Percentiles rank a stretch among this genome's conserved stretches.
phyloP scores from a whole-genome alignment of 2,113 vertebrate genomes.

The Rallus limicola region DNA sequence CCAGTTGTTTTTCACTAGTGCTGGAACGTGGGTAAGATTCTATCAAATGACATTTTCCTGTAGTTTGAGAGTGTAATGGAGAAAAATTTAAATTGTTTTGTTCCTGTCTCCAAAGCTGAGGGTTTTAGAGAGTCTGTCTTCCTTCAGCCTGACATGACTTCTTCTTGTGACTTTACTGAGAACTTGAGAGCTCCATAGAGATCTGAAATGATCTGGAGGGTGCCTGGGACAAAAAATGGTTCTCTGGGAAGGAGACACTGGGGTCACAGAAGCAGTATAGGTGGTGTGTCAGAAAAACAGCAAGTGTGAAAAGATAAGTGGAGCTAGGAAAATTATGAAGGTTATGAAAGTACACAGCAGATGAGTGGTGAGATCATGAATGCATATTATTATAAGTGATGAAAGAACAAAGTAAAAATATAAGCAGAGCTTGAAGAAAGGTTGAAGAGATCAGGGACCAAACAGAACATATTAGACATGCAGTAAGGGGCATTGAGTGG shows the following conservation, averaged over 20 bases:
- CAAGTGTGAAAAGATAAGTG: not conserved
- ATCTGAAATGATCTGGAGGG: not conserved
- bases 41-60: not conserved
- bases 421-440: not conserved
- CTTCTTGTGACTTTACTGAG: not conserved
- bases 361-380: rapidly evolving
- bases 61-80: not conserved
- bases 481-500: not conserved
- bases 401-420: not conserved
- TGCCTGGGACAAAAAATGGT: not conserved
- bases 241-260: not conserved
- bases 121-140: not conserved
- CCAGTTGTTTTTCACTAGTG: not conserved
- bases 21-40: not conserved
- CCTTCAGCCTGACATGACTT: rapidly evolving
- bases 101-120: not conserved
- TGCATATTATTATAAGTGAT: not conserved
- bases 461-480: not conserved
- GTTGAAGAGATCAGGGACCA: not conserved
- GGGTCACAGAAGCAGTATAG: not conserved
- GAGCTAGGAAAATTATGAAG: not conserved
- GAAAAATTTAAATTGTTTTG: not conserved
- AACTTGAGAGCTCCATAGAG: not conserved
- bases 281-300: not conserved
- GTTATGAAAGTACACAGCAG: not conserved